Evolutionary conservation across 2,797 vertebrate species (phyloP).

Genomic region (Vespertilio murinus): DNA sequence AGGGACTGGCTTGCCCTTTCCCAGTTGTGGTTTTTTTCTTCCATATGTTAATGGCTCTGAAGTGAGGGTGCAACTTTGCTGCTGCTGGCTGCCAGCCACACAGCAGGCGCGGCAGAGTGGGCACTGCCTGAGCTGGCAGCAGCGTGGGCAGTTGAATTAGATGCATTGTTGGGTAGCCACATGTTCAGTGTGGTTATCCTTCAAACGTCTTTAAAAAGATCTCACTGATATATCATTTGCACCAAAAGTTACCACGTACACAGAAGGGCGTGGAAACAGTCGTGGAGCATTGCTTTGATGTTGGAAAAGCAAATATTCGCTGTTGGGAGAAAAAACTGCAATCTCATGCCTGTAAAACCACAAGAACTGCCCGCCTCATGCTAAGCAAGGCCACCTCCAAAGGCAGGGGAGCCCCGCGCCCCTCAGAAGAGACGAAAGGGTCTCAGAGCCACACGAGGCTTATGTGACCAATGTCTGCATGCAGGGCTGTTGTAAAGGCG

Average conservation of each 20-base stretch:
- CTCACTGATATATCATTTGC: background rate
- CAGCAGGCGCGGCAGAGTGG: background rate
- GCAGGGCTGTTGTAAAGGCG: background rate
- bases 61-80: background rate
- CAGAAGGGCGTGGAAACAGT: background rate
- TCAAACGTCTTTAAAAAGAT: background rate
- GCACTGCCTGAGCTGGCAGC: background rate
- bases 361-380: background rate
- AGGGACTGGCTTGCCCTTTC: background rate
- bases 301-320: background rate
- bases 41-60: background rate
- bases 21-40: too few relatives aligned
- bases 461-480: background rate
- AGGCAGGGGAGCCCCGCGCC: background rate
- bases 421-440: background rate
- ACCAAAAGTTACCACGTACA: background rate
- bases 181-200: background rate
- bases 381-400: background rate
- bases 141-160: background rate
- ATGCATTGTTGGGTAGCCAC: background rate
- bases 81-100: background rate
- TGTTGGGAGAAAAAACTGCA: background rate
- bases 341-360: background rate
- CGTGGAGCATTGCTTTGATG: background rate
- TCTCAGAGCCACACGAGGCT: background rate